A percentile compares a stretch with the other conserved stretches of the same genome.
These are phyloP conservation scores for Stramonita haemastoma DNA, from an alignment of 2,888 invertebrate species.

Conservation along the genomic window DNA sequence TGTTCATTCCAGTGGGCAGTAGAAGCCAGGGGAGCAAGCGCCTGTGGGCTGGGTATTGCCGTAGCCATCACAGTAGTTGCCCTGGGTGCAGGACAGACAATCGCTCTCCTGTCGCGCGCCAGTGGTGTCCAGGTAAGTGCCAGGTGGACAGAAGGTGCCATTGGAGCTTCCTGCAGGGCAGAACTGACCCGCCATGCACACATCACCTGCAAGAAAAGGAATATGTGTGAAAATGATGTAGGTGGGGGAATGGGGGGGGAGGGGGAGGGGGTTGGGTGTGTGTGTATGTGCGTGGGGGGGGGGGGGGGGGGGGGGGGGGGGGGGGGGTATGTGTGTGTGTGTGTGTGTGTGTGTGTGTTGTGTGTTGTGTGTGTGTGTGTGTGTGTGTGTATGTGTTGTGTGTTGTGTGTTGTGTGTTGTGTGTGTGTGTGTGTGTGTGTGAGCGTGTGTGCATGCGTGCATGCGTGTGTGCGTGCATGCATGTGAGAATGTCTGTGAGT, in stretches of 20 bases:
- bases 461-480: too few relatives aligned
- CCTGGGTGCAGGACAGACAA: conserved; percentile 68
- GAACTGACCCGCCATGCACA: conserved; percentile 68
- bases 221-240: background rate
- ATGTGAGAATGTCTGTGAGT: too few relatives aligned
- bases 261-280: background rate
- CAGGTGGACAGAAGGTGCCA: conserved; percentile 70
- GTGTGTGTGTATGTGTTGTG: too few relatives aligned
- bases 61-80: conserved; percentile 72
- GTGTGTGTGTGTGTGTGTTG: too few relatives aligned
- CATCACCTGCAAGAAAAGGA: conserved; percentile 56
- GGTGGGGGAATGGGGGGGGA: background rate
- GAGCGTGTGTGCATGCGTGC: too few relatives aligned
- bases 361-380: too few relatives aligned
- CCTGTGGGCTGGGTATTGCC: conserved; percentile 67
- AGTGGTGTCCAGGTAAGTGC: conserved; percentile 69
- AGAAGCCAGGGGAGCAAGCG: conserved; percentile 68
- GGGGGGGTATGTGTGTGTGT: too few relatives aligned
- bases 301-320: background rate
- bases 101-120: conserved; percentile 61
- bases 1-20: conserved; percentile 72
- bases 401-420: too few relatives aligned
- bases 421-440: too few relatives aligned
- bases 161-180: conserved; percentile 64
- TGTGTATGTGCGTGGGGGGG: background rate